Conservation (phyloP, 2,113 vertebrate genomes). For the Myotis davidii region DNA sequence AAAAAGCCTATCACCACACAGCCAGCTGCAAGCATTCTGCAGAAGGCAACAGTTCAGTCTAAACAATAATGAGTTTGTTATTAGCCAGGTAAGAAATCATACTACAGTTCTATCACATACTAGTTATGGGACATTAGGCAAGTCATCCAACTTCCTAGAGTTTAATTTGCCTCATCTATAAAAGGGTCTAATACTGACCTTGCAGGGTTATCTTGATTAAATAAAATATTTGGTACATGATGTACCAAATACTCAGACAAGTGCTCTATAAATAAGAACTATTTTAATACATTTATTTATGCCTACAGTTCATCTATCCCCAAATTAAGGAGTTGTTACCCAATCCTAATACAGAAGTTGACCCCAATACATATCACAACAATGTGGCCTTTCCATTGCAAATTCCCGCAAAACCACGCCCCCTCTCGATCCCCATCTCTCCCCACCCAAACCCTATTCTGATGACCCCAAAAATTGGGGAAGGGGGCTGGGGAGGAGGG, state of each 20-base stretch:
- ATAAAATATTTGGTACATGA: not conserved
- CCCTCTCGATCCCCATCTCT: not conserved
- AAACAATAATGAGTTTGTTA: not conserved
- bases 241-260: not conserved
- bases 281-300: not conserved
- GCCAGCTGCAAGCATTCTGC: not conserved
- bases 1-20: not conserved
- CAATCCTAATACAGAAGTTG: not conserved
- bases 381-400: not conserved
- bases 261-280: not conserved
- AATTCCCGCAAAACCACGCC: not conserved
- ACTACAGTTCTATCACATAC: not conserved
- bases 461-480: not conserved
- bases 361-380: not conserved
- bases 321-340: not conserved
- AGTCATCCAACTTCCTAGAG: not conserved
- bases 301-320: not conserved
- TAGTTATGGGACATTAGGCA: not conserved
- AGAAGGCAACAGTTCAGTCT: not conserved
- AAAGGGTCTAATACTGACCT: not conserved
- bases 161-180: not conserved
- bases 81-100: not conserved
- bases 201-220: not conserved
- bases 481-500: no score
- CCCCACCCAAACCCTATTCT: not conserved